Evolutionary conservation across 2,797 vertebrate genomes (phyloP).

Genomic region (Betta splendens): DNA sequence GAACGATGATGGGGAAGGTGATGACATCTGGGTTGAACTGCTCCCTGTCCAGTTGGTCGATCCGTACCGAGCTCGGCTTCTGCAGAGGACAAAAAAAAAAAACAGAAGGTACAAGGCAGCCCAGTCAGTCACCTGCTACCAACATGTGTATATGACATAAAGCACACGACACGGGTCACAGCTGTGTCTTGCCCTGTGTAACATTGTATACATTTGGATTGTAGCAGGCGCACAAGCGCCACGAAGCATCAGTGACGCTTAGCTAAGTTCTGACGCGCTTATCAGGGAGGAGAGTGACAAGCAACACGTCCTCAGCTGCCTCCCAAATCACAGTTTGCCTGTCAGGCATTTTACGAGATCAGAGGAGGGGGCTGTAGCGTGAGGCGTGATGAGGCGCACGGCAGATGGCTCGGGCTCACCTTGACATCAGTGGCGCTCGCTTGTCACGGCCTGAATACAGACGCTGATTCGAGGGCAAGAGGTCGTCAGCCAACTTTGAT

Average conservation of each 20-base stretch:
- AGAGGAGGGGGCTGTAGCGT: slow-evolving; percentile 53
- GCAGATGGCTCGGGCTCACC: slow-evolving; percentile 74
- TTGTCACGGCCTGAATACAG: slow-evolving; percentile 38
- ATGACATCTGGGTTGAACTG: slow-evolving; percentile 98
- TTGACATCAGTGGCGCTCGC: slow-evolving; percentile 55
- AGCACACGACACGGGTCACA: no score
- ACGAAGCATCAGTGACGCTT: slow-evolving; percentile 32
- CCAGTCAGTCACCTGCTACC: slow-evolving; percentile 44
- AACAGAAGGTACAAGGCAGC: slow-evolving; percentile 15
- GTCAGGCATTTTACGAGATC: slow-evolving; percentile 59
- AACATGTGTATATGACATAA: slow-evolving; percentile 6
- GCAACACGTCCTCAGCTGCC: slow-evolving; percentile 54
- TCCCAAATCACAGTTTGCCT: slow-evolving; percentile 58
- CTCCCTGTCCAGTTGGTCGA: slow-evolving; percentile 97
- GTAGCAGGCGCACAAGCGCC: slow-evolving; percentile 15
- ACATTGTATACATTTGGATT: not conserved
- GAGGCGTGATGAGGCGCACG: slow-evolving; percentile 37
- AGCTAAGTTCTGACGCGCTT: slow-evolving; percentile 47
- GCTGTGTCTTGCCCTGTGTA: no score
- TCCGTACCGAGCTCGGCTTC: slow-evolving; percentile 99
- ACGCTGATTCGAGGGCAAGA: slow-evolving; percentile 43
- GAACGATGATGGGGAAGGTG: slow-evolving; percentile 98
- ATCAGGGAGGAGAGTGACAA: slow-evolving; percentile 60
- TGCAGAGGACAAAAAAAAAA: slow-evolving; percentile 54
- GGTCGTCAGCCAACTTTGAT: slow-evolving; percentile 47